Evolutionary conservation across 2,797 vertebrate species (phyloP).

Genomic region (Myotis findleyi): DNA sequence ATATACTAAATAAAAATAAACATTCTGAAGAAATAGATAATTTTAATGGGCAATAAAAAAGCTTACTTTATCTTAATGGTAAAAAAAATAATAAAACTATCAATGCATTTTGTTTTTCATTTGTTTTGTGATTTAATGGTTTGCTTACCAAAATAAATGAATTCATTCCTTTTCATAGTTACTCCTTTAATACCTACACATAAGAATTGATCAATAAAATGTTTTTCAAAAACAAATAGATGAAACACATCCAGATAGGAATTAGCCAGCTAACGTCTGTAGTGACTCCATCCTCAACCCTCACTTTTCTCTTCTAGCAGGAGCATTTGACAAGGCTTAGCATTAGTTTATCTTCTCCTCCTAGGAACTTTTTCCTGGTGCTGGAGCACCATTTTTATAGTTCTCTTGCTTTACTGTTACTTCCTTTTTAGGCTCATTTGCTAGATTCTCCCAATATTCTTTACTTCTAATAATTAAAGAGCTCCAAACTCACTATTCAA

Average conservation of each 20-base stretch:
- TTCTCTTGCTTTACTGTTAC: neutral
- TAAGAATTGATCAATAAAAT: neutral
- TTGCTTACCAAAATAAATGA: neutral
- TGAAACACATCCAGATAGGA: neutral
- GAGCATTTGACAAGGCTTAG: neutral
- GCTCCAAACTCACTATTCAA: neutral
- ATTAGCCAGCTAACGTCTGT: neutral
- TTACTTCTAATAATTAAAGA: neutral
- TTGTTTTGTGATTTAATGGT: constrained; percentile 2
- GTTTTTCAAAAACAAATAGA: neutral
- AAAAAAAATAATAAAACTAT: neutral
- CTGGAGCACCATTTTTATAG: neutral
- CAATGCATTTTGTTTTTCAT: neutral
- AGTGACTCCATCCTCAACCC: neutral
- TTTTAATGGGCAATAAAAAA: neutral
- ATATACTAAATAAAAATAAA: neutral
- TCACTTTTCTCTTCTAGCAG: neutral
- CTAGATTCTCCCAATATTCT: neutral
- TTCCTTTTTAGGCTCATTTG: neutral
- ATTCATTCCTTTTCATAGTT: neutral
- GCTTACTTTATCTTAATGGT: neutral
- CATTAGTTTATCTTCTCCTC: neutral
- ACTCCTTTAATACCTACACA: neutral
- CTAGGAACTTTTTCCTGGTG: neutral
- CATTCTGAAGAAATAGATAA: neutral